Conservation (phyloP, 2,888 invertebrate genomes). For the Caenorhabditis drosophilae region DNA sequence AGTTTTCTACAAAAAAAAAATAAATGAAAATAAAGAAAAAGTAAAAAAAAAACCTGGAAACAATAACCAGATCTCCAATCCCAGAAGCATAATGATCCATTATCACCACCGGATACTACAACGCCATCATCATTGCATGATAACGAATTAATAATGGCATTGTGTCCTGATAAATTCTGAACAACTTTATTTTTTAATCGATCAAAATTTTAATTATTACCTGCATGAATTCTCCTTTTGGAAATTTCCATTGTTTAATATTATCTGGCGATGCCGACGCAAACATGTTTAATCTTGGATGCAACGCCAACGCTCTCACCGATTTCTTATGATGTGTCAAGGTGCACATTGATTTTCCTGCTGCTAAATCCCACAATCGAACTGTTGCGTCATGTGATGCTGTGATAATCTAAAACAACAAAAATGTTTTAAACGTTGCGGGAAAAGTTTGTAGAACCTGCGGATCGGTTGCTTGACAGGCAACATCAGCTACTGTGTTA, state of each 20-base stretch:
- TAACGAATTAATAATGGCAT: slow-evolving; percentile 94
- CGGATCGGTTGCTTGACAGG: slow-evolving; percentile 90
- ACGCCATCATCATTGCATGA: slow-evolving; percentile 93
- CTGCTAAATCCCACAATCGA: slow-evolving; percentile 94
- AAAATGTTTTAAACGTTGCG: neutral
- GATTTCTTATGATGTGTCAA: slow-evolving; percentile 89
- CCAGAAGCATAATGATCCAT: slow-evolving; percentile 95
- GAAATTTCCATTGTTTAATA: slow-evolving; percentile 98
- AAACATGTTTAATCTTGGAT: slow-evolving; percentile 79
- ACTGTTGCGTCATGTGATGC: slow-evolving; percentile 90
- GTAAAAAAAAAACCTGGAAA: slow-evolving; percentile 77
- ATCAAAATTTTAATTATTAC: slow-evolving; percentile 3
- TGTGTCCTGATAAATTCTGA: slow-evolving; percentile 80
- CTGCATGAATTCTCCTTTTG: slow-evolving; percentile 91
- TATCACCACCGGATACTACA: slow-evolving; percentile 93
- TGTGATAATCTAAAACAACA: slow-evolving; percentile 58
- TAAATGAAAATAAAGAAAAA: neutral
- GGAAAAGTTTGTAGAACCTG: slow-evolving; percentile 73
- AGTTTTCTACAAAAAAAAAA: slow-evolving; percentile 15
- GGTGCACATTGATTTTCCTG: slow-evolving; percentile 90
- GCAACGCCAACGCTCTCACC: neutral
- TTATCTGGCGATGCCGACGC: slow-evolving; percentile 98
- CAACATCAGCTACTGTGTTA: slow-evolving; percentile 93
- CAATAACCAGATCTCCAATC: slow-evolving; percentile 99
- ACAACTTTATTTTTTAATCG: neutral